Base-by-base conservation (phyloP, 2,888 invertebrate genomes). In the Leucozona laternaria region DNA sequence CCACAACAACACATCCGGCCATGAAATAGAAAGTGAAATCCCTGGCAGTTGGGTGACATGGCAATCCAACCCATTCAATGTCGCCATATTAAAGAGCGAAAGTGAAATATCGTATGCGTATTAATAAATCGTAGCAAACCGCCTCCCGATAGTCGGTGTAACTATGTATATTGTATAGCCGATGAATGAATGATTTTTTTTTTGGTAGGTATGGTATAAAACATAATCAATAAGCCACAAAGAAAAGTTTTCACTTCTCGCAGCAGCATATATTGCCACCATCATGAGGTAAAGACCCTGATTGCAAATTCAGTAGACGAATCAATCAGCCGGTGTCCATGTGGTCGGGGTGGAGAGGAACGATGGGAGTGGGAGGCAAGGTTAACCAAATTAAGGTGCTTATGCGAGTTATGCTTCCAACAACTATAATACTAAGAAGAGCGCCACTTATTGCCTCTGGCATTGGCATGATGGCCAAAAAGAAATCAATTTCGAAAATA, bases 401-500 rank as follows among this genome's bases (percentile, higher is more conserved):
- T 37, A 58, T 13, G 28, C 6, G 17, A 28, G 13, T 48, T 43
- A 43, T 62, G 71, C 53, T 45, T 50, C 43, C 22, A 37, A 68
- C 62, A 4, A 62, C 4, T 0, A 28, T 13, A 79, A 43, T 8
- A n/a, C 1, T 40, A 22, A 17, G 43, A 66, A 80, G 55, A 66
- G 60, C 66, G 75, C 76, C 55, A 53, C 57, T 6, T 34, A 15
- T 11, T 43, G n/a, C 58, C 31, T n/a, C 8, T 10, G 34, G 25
- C 25, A n/a, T 48, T 50, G 71, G 25, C 80, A 45, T 22, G 37
- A 60, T 60, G 60, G 60, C 60, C 53, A 70, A 85, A 81, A 81
- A 80, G 85, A 85, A 85, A 85, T 85, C 81, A 85, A 80, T 85
- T 85, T 85, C 72, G 77, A 77, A 85, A 85, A 72, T 77, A 62